Base-by-base conservation (phyloP, 2,797 vertebrate species). In the Sebastes nivosus region DNA sequence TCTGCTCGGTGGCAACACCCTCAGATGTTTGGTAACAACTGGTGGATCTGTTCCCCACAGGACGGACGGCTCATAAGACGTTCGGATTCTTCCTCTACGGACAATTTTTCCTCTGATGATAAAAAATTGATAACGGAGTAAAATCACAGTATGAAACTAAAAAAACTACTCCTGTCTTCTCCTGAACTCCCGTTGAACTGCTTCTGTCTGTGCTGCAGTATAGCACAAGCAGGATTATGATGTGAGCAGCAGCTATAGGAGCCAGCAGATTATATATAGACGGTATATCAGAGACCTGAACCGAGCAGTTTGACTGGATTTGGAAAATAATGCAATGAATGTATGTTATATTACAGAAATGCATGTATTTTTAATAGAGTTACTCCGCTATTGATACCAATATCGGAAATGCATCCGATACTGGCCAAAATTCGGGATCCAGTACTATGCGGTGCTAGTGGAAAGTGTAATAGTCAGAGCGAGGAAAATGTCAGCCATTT, bases 131-230 rank as follows among this genome's bases (percentile, higher is more conserved):
- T 79, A 67, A 61, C 29, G 8, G 54, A 79, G 22, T 75, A 12
- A 75, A 79, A 83, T 60, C 24, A 72, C 22, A 58, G 14, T n/a
- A 25, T 38, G 32, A 84, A 71, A 84, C 52, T 46, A 74, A 69
- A 46, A 36, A 58, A 25, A 27, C 16, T 8, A 30, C 58, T 70
- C 6, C 22, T 74, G 67, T 36, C 27, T 80, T 77, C 16, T 77
- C 57, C 27, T 93, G 85, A 92, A 92, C 89, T 90, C 69, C 79
- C 38, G 70, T 5, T 92, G 91, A 92, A 91, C 87, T 55, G 46
- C 59, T 63, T 71, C 72, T 61, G 77, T 81, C 81, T 83, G 30
- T 76, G 70, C 72, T 81, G 85, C 75, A 81, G 77, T 79, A 57
- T 13, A 81, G n/a, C 72, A 76, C 76, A 80, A 77, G 81, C 25